Evolutionary conservation across 2,113 vertebrate species (phyloP).

Genomic region (Chionomys nivalis): DNA sequence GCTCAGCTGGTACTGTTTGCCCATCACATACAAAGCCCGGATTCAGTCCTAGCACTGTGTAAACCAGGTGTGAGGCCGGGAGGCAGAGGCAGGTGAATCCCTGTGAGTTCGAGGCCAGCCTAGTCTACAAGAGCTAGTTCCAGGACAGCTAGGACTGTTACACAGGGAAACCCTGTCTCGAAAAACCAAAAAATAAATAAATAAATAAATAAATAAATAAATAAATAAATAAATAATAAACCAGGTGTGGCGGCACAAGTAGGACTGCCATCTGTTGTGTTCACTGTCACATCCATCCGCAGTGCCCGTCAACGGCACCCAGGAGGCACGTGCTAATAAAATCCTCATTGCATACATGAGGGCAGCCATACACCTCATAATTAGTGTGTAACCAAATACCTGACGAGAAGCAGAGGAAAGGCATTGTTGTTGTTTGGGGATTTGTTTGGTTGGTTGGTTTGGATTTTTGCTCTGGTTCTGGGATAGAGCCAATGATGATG

Average conservation of each 20-base stretch:
- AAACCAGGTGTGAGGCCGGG: neutral
- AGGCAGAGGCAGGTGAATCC: neutral
- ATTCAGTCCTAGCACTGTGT: neutral
- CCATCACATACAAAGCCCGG: neutral
- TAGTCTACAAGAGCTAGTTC: no score
- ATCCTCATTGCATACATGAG: neutral
- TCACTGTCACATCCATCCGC: neutral
- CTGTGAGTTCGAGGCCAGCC: no score
- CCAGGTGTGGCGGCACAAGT: neutral
- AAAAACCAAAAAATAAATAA: no score
- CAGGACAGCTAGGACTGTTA: no score
- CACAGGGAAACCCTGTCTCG: no score
- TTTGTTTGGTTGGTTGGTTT: neutral
- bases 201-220: no score
- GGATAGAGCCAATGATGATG: neutral
- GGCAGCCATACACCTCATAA: neutral
- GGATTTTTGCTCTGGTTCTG: neutral
- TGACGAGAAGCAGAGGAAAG: neutral
- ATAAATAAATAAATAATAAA: neutral
- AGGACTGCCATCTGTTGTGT: neutral
- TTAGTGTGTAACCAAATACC: neutral
- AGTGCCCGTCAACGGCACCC: neutral
- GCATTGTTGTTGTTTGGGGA: neutral
- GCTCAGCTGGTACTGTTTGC: neutral
- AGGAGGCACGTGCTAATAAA: neutral